Evolutionary conservation across 2,113 vertebrate genomes (phyloP), one percentile per base, ranked within the genome.

Genomic region (Anoplopoma fimbria): DNA sequence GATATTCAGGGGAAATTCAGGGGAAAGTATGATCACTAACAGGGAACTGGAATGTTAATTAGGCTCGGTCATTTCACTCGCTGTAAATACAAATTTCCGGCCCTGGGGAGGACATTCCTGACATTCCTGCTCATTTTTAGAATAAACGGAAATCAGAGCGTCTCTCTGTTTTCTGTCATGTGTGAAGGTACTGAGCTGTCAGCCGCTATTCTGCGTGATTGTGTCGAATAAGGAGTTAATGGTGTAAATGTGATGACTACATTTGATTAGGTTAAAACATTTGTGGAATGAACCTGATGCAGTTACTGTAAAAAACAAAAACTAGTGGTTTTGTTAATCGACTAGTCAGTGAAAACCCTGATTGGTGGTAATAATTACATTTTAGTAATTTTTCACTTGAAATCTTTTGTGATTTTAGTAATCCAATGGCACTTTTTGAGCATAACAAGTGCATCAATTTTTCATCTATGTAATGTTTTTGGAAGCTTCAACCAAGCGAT

Each of bases 41-140:
- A 42, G 13, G 33, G 12, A 62, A 51, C 40, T 62, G 73, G 64
- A 86, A 87, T 87, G 55, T 60, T 78, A 87, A 89, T 87, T 74
- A 78, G 31, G 4, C 51, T 9, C 2, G 69, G 55, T 36, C 62
- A 47, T 69, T 70, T 75, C 57, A 57, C 70, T 58, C 8, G 13
- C 75, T 84, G 74, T 72, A 72, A 82, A 82, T 69, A 74, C 53
- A 76, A 31, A 73, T 74, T 79, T 71, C 45, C 69, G 57, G 45
- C 51, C 23, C 53, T 12, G 67, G 31, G 33, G 68, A 51, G 76
- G 77, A 82, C 65, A 75, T 83, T 84, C 77, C 63, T 68, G 38
- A 79, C 69, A 85, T 84, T 86, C 82, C 70, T 49, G 40, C 65
- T 51, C 27, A 14, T 53, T 77, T 71, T 84, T 25, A 71, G 23